Percentiles rank a stretch among this genome's conserved stretches.
Evolutionary conservation across 2,797 vertebrate genomes (phyloP).

Genomic region (Spondyliosoma cantharus): DNA sequence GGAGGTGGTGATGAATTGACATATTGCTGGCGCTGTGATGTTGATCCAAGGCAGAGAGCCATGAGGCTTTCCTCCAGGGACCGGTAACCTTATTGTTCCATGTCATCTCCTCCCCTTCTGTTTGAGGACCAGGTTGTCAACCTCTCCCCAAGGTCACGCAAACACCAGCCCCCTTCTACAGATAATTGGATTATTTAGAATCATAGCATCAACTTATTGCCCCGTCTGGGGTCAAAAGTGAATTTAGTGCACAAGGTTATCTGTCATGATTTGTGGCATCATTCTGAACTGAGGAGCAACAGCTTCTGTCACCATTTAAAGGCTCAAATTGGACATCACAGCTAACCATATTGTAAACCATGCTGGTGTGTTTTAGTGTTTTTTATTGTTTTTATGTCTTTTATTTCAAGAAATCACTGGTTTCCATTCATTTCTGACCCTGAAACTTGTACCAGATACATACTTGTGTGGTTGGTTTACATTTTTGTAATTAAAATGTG

Average conservation of each 20-base stretch:
- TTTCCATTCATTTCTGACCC: not conserved
- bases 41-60: conserved; percentile 78
- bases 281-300: conserved; percentile 55
- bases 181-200: conserved; percentile 83
- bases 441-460: not conserved
- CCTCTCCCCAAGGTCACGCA: conserved; percentile 81
- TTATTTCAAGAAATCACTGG: not conserved
- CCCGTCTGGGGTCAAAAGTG: conserved; percentile 70
- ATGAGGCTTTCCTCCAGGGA: conserved; percentile 72
- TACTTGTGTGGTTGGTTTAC: not conserved
- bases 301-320: conserved; percentile 63
- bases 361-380: not conserved
- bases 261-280: conserved; percentile 65
- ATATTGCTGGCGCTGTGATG: conserved; percentile 74
- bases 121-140: conserved; percentile 82
- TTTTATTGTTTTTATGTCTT: not conserved
- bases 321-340: conserved; percentile 24
- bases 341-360: not conserved
- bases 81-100: conserved; percentile 80
- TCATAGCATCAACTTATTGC: conserved; percentile 76
- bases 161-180: conserved; percentile 61
- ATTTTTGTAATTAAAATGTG: not conserved
- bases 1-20: conserved; percentile 76
- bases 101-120: conserved; percentile 80
- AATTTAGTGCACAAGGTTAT: conserved; percentile 67